Percentiles rank a stretch among this genome's conserved stretches.
phyloP scores from a whole-genome alignment of 2,797 vertebrate species.

The Trachurus trachurus region DNA sequence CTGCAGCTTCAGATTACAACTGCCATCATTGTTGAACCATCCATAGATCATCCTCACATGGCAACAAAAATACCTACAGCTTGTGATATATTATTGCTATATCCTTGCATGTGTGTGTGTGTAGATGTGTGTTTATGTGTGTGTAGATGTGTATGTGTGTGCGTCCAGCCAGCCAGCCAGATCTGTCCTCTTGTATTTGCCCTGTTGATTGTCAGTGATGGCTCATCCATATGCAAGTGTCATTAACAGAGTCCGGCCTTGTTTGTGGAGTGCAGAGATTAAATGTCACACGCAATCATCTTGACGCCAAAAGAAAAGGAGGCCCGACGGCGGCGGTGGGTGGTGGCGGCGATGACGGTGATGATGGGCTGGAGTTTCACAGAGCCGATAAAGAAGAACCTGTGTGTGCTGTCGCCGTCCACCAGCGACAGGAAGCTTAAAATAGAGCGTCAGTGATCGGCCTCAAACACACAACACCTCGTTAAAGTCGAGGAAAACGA shows the following conservation, averaged over 20 bases:
- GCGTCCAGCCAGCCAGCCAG: conserved; percentile 1
- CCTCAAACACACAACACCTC: not conserved
- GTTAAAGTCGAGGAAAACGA: not conserved
- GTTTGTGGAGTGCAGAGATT: conserved; percentile 74
- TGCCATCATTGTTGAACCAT: not conserved
- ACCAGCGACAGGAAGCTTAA: not conserved
- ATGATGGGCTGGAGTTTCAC: not conserved
- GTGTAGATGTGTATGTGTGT: not conserved
- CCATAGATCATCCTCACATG: conserved; percentile 24
- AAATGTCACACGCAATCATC: conserved; percentile 77
- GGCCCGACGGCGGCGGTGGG: not conserved
- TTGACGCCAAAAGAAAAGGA: conserved; percentile 35
- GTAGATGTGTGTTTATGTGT: not conserved
- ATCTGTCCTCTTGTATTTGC: conserved; percentile 23
- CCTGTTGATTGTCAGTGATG: conserved; percentile 50
- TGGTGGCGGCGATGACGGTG: not conserved
- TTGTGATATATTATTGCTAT: not conserved
- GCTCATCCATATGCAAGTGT: conserved; percentile 79
- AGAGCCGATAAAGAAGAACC: conserved; percentile 22
- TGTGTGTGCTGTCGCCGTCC: too few relatives aligned
- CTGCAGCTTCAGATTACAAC: conserved; percentile 10
- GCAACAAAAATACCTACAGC: conserved; percentile 7
- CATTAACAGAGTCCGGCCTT: conserved; percentile 68
- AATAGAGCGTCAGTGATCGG: conserved; percentile 1
- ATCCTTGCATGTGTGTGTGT: not conserved